A percentile compares a stretch with the other conserved stretches of the same genome.
Conservation (phyloP, 2,797 vertebrate species). For the Acrossocheilus fasciatus region DNA sequence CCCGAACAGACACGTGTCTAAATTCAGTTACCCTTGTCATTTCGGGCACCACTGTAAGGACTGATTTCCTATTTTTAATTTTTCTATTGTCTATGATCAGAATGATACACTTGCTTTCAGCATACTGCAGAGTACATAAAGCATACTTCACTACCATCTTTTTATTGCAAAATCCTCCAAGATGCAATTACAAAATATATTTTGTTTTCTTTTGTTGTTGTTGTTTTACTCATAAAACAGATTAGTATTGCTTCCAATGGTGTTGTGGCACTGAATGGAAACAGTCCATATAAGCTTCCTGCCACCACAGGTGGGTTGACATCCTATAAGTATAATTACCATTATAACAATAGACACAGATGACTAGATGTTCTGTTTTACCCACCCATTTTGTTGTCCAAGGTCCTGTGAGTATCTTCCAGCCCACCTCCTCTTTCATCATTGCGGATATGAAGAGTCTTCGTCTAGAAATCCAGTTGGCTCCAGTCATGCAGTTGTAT, state of each 20-base stretch:
- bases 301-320: constrained; percentile 67
- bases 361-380: not conserved
- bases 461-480: constrained; percentile 82
- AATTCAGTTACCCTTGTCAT: constrained; percentile 68
- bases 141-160: not conserved
- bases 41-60: constrained; percentile 65
- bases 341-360: not conserved
- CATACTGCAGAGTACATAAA: not conserved
- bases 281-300: constrained; percentile 69
- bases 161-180: not conserved
- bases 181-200: not conserved
- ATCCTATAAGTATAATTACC: not conserved
- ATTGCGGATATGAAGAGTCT: constrained; percentile 76
- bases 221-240: constrained; percentile 58
- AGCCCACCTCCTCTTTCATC: constrained; percentile 84
- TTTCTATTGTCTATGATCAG: not conserved
- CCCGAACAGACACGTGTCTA: constrained; percentile 79
- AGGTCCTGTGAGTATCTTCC: constrained; percentile 80
- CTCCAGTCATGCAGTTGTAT: constrained; percentile 88
- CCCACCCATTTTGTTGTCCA: constrained; percentile 4
- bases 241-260: constrained; percentile 70
- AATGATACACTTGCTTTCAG: not conserved
- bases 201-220: not conserved
- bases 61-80: not conserved
- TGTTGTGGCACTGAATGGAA: constrained; percentile 69